Evolutionary conservation across 92 coral and sea anemone species (phyloP).

Genomic region (Ricordea florida): DNA sequence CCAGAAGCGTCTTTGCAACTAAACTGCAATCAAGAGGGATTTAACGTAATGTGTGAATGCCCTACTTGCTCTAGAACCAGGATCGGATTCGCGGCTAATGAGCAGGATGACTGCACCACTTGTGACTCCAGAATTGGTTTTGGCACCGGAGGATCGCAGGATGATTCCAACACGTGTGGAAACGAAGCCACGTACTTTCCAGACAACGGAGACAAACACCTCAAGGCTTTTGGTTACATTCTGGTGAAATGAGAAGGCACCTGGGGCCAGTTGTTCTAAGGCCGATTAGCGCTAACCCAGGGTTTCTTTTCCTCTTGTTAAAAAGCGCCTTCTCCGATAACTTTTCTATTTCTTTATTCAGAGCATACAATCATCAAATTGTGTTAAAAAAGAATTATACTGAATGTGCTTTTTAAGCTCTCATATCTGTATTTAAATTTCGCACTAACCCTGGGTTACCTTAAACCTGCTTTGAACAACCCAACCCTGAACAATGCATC

Average conservation of each 20-base stretch:
- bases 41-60: background rate
- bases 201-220: background rate
- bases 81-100: background rate
- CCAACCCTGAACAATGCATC: too few species aligned
- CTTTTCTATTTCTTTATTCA: too few species aligned
- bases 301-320: too few species aligned
- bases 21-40: background rate
- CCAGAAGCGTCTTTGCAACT: background rate
- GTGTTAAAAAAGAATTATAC: too few species aligned
- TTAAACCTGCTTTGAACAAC: too few species aligned
- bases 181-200: background rate
- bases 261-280: too few species aligned
- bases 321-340: too few species aligned
- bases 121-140: background rate
- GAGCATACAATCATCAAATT: too few species aligned
- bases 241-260: background rate
- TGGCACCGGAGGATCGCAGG: background rate
- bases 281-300: too few species aligned
- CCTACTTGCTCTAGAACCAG: background rate
- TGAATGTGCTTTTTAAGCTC: too few species aligned
- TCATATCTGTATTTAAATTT: too few species aligned
- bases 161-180: background rate
- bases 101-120: background rate
- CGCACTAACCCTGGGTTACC: too few species aligned
- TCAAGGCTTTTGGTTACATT: background rate